Evolutionary conservation across 2,888 invertebrate genomes (phyloP).

Genomic region (Parapristionchus giblindavisi): DNA sequence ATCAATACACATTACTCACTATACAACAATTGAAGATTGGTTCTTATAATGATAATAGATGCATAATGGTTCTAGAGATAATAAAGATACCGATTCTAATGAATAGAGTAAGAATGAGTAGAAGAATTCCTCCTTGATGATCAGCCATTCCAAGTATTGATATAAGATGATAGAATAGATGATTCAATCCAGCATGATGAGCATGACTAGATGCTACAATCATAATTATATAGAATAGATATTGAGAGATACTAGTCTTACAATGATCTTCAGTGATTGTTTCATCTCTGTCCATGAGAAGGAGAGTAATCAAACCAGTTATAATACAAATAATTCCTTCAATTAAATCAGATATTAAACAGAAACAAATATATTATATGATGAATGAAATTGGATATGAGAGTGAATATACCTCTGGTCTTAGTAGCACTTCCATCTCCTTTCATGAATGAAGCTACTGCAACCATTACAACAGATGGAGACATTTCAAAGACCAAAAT

Average conservation of each 20-base stretch:
- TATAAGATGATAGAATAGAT: constrained; percentile 73
- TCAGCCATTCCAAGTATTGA: constrained; percentile 74
- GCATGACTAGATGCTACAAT: constrained; percentile 70
- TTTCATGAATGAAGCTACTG: constrained; percentile 72
- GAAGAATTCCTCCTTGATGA: constrained; percentile 74
- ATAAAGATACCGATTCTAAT: constrained; percentile 70
- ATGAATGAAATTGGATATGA: neutral
- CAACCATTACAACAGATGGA: constrained; percentile 72
- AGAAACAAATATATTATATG: constrained; percentile 6
- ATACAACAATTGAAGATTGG: too few relatives aligned
- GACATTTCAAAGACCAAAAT: constrained; percentile 74
- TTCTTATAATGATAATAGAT: too few relatives aligned
- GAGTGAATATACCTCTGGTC: constrained; percentile 62
- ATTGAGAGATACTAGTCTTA: constrained; percentile 64
- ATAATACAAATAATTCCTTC: constrained; percentile 70
- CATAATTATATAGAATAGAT: neutral
- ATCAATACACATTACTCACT: neutral
- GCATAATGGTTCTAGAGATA: too few relatives aligned
- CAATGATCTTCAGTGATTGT: constrained; percentile 51
- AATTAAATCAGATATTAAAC: too few relatives aligned
- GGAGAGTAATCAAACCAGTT: constrained; percentile 72
- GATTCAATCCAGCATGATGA: constrained; percentile 72
- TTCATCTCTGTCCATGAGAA: constrained; percentile 74
- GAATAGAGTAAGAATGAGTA: constrained; percentile 72
- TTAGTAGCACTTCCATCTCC: constrained; percentile 71